Evolutionary conservation across 2,888 invertebrate genomes (phyloP).

Genomic region (Drosophila colorata): DNA sequence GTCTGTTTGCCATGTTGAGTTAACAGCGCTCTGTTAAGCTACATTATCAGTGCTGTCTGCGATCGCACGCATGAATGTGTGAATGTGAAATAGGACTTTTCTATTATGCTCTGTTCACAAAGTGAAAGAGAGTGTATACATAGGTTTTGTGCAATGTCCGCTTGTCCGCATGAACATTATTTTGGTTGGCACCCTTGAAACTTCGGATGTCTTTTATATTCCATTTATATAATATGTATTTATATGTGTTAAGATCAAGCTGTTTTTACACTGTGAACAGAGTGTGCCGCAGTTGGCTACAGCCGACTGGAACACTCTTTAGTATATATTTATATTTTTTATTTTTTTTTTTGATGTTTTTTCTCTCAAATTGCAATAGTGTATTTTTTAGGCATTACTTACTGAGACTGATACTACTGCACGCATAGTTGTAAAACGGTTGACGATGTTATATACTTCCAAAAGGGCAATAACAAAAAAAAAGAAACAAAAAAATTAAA

Average conservation of each 20-base stretch:
- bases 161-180: too few species aligned
- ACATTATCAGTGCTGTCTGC: background rate
- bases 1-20: background rate
- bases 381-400: slow-evolving; percentile 16
- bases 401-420: slow-evolving; percentile 43
- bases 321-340: too few species aligned
- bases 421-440: slow-evolving; percentile 19
- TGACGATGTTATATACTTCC: slow-evolving; percentile 19
- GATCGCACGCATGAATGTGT: background rate
- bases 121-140: background rate
- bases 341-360: background rate
- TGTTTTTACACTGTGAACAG: too few species aligned
- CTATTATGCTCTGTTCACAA: background rate
- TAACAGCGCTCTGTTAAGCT: slow-evolving; percentile 20
- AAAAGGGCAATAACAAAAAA: background rate
- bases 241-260: too few species aligned
- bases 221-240: too few species aligned
- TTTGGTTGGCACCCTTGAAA: too few species aligned
- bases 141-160: too few species aligned
- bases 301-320: background rate
- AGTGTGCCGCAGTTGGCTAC: background rate
- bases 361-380: background rate
- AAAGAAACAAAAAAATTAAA: background rate
- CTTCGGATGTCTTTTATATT: too few species aligned
- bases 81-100: background rate